Conservation (phyloP, 2,113 vertebrate genomes). For the Hippocampus guttulatus region DNA sequence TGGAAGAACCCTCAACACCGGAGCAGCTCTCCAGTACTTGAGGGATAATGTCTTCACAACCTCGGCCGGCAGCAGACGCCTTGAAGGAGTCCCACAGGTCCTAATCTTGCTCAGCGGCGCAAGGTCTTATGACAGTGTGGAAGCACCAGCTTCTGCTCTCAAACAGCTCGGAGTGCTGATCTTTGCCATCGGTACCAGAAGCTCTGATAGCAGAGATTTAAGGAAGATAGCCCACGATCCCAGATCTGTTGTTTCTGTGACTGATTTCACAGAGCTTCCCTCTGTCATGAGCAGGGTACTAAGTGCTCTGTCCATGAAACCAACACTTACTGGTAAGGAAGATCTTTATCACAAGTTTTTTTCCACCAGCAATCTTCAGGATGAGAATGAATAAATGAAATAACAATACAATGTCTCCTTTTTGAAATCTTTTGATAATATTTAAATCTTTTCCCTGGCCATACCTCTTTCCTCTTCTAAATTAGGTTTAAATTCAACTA, state of each 20-base stretch:
- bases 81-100: slow-evolving; percentile 73
- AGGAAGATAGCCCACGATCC: slow-evolving; percentile 31
- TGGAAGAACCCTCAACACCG: slow-evolving; percentile 70
- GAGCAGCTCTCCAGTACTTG: slow-evolving; percentile 69
- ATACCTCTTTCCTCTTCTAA: neutral
- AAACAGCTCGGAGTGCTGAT: neutral
- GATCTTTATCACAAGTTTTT: slow-evolving; percentile 25
- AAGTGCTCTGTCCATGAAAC: neutral
- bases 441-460: neutral
- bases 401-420: neutral
- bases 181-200: slow-evolving; percentile 15
- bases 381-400: neutral
- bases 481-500: neutral
- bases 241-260: slow-evolving; percentile 22
- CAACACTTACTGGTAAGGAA: slow-evolving; percentile 30
- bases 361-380: neutral
- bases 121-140: slow-evolving; percentile 45
- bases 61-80: slow-evolving; percentile 74
- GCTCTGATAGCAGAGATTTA: slow-evolving; percentile 18
- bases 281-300: neutral
- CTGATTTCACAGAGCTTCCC: slow-evolving; percentile 67
- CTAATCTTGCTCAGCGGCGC: slow-evolving; percentile 51
- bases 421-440: neutral
- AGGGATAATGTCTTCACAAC: slow-evolving; percentile 69
- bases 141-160: slow-evolving; percentile 30